Conservation (phyloP, 2,888 invertebrate species). For the Tachina grossa region DNA sequence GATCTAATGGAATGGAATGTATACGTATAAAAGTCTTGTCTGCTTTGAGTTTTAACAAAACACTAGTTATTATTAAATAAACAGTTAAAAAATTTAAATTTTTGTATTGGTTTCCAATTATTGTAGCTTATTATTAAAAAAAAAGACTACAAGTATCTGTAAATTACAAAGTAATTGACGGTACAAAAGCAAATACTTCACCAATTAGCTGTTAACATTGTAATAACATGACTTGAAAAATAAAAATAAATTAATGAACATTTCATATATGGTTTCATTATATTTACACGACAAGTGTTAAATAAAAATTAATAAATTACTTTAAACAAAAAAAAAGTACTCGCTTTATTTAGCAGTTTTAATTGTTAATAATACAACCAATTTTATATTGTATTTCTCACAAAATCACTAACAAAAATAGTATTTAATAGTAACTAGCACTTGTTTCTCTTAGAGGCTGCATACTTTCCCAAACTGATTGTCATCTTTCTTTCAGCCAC, state of each 20-base stretch:
- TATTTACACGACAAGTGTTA: constrained; percentile 39
- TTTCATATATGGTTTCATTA: constrained; percentile 8
- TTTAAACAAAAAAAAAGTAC: constrained; percentile 5
- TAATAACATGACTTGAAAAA: not conserved
- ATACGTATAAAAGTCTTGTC: too few relatives aligned
- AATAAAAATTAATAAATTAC: constrained; percentile 36
- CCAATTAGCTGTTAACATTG: constrained; percentile 47
- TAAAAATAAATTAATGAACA: constrained; percentile 37
- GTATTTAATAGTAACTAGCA: not conserved
- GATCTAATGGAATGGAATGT: too few relatives aligned
- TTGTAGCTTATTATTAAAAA: not conserved
- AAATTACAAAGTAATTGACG: not conserved
- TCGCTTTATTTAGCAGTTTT: constrained; percentile 4
- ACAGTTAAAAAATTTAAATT: too few relatives aligned
- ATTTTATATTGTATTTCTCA: constrained; percentile 14
- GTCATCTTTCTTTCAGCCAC: constrained; percentile 37
- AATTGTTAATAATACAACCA: constrained; percentile 15
- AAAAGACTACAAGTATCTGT: not conserved
- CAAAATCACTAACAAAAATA: constrained; percentile 31
- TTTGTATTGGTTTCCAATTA: too few relatives aligned
- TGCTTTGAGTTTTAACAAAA: too few relatives aligned
- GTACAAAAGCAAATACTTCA: not conserved
- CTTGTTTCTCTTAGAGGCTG: constrained; percentile 15
- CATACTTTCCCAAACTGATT: constrained; percentile 65
- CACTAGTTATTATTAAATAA: too few relatives aligned